Percentiles rank a stretch among this genome's conserved stretches.
These are phyloP conservation scores for Poeciliopsis prolifica DNA, from an alignment of 2,113 vertebrate species.

Conservation along the genomic window DNA sequence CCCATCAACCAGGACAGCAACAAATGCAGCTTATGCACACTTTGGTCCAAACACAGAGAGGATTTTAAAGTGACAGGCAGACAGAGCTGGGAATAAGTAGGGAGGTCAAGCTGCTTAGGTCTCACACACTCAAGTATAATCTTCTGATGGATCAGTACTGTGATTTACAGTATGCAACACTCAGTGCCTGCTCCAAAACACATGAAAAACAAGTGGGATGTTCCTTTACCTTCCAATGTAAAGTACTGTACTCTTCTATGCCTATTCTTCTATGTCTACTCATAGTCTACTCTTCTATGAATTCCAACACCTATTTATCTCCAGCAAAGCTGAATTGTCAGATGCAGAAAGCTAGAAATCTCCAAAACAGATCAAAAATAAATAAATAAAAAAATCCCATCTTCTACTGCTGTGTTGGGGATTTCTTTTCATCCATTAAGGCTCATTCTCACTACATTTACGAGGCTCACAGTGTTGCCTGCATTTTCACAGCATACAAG, in stretches of 20 bases:
- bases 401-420: neutral
- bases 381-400: neutral
- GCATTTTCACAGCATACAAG: slow-evolving; percentile 20
- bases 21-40: slow-evolving; percentile 24
- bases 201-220: neutral
- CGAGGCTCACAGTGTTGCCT: slow-evolving; percentile 13
- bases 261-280: too few relatives aligned
- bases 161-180: slow-evolving; percentile 19
- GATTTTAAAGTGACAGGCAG: slow-evolving; percentile 16
- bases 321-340: too few relatives aligned
- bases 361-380: neutral
- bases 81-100: slow-evolving; percentile 24
- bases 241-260: too few relatives aligned
- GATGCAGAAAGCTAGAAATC: neutral
- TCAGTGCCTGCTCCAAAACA: slow-evolving; percentile 1
- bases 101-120: slow-evolving; percentile 50
- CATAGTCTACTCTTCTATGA: too few relatives aligned
- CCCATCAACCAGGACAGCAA: slow-evolving; percentile 31
- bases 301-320: too few relatives aligned
- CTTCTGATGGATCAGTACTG: slow-evolving; percentile 25
- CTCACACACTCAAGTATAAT: slow-evolving; percentile 41
- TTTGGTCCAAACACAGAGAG: slow-evolving; percentile 29
- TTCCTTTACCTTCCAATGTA: neutral
- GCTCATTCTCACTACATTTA: neutral
- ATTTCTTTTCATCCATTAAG: neutral